Conservation (phyloP, 2,113 vertebrate species). For the Lophius piscatorius region DNA sequence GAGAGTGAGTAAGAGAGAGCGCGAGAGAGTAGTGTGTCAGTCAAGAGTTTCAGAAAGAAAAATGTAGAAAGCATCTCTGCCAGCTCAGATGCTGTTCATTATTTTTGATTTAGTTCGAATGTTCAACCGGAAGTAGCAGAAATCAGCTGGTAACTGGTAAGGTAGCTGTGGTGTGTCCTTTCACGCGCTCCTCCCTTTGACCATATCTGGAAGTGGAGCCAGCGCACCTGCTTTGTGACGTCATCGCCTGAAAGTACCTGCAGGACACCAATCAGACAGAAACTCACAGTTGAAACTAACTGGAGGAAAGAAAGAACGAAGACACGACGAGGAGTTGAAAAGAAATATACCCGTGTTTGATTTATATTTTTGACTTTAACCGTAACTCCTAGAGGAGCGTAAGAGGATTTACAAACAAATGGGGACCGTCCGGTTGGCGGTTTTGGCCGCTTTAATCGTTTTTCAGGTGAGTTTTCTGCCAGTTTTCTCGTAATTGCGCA, state of each 20-base stretch:
- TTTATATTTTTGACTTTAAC: neutral
- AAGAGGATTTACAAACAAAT: slow-evolving; percentile 26
- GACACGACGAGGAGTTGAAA: rapidly evolving
- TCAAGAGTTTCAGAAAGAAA: too few relatives aligned
- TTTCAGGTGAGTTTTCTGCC: slow-evolving; percentile 68
- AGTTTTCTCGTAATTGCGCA: too few relatives aligned
- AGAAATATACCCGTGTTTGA: slow-evolving; percentile 23
- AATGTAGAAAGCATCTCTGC: too few relatives aligned
- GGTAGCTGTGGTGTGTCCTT: too few relatives aligned
- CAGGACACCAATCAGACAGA: slow-evolving; percentile 27
- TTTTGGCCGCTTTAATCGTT: slow-evolving; percentile 46
- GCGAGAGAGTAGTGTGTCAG: too few relatives aligned
- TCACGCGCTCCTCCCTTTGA: slow-evolving; percentile 12
- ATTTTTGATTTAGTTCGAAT: too few relatives aligned
- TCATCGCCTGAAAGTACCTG: slow-evolving; percentile 74
- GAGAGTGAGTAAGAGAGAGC: too few relatives aligned
- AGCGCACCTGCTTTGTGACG: slow-evolving; percentile 73
- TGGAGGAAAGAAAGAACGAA: neutral
- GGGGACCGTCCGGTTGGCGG: slow-evolving; percentile 47
- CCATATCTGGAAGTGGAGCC: slow-evolving; percentile 67
- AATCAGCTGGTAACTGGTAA: slow-evolving; percentile 37
- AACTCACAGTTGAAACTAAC: slow-evolving; percentile 15
- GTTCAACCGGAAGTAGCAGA: slow-evolving; percentile 10
- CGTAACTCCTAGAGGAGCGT: neutral
- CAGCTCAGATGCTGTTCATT: too few relatives aligned